Base-by-base conservation (phyloP, 2,113 vertebrate species). In the Plotosus lineatus region DNA sequence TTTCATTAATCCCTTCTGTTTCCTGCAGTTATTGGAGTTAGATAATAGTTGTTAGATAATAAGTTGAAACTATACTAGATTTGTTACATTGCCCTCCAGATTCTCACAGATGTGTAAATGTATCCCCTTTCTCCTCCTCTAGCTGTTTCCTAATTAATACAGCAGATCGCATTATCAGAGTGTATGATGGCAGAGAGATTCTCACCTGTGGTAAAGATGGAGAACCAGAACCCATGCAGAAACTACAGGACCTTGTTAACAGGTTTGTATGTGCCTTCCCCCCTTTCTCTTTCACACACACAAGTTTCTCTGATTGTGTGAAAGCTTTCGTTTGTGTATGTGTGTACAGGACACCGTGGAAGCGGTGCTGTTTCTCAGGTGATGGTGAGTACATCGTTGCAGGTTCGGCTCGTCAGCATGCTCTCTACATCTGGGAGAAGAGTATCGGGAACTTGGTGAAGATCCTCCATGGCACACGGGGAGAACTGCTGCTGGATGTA, bases 101-200 rank as follows among this genome's bases (percentile, higher is more conserved):
- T n/a, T n/a, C n/a, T n/a, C n/a, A n/a, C n/a, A n/a, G n/a, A n/a
- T n/a, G n/a, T n/a, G n/a, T n/a, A n/a, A n/a, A n/a, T n/a, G n/a
- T n/a, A n/a, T n/a, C n/a, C n/a, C 4, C 23, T 11, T 0, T 38
- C 6, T 7, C 63, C n/a, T 31, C 33, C 40, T 23, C 1, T 91
- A 99, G 97, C 86, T 98, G 98, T 90, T 99, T 99, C 89, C 91
- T 99, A 63, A 98, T 99, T 88, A 99, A 99, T 92, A 99, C 98
- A 10, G 97, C 98, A 4, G 98, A 99, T 88, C 89, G 97, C 4
- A 99, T 99, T 81, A 99, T 99, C 87, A 88, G 98, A 65, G 98
- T 99, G 12, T 99, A 99, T 4, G 98, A 99, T 1, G 97, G 98
- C 80, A 92, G 97, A 63, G 98, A 99, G 87, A 99, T 99, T 65